These are phyloP conservation scores for Pollimyrus isidori DNA, from an alignment of 2,113 vertebrate species.

Conservation along the genomic window DNA sequence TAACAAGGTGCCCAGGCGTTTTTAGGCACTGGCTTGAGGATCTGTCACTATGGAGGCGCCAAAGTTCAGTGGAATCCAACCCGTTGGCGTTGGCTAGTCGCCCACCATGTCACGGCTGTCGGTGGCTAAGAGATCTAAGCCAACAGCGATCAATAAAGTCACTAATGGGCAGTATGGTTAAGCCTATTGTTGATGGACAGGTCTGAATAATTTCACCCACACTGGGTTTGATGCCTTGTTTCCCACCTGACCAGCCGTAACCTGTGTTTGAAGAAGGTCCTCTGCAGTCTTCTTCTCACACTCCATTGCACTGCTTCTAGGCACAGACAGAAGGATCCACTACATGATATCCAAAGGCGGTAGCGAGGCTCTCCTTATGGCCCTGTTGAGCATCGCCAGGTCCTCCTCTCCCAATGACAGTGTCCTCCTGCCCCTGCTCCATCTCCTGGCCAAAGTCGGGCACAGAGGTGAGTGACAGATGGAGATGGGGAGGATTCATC, in stretches of 20 bases:
- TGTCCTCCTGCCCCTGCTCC: slow-evolving; percentile 68
- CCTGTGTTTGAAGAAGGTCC: not conserved
- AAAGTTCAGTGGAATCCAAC: not conserved
- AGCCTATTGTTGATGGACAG: not conserved
- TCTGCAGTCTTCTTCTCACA: not conserved
- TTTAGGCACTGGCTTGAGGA: not conserved
- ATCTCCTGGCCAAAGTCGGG: slow-evolving; percentile 79
- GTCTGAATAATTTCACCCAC: not conserved
- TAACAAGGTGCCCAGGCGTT: not conserved
- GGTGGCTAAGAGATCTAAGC: not conserved
- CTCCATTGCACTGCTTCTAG: slow-evolving; percentile 43
- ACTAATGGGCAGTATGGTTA: not conserved
- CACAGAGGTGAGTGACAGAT: slow-evolving; percentile 66
- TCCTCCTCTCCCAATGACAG: slow-evolving; percentile 49
- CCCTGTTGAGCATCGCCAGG: slow-evolving; percentile 54
- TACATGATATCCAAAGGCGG: slow-evolving; percentile 86
- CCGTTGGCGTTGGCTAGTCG: not conserved
- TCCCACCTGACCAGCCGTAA: not conserved
- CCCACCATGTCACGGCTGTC: not conserved
- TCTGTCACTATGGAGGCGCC: not conserved
- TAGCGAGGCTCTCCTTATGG: slow-evolving; percentile 76
- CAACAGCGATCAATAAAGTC: not conserved
- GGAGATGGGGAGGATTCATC: not conserved
- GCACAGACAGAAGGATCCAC: slow-evolving; percentile 72
- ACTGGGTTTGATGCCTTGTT: not conserved